These are phyloP conservation scores for Merops nubicus DNA, from an alignment of 2,113 vertebrate genomes.

Conservation along the genomic window DNA sequence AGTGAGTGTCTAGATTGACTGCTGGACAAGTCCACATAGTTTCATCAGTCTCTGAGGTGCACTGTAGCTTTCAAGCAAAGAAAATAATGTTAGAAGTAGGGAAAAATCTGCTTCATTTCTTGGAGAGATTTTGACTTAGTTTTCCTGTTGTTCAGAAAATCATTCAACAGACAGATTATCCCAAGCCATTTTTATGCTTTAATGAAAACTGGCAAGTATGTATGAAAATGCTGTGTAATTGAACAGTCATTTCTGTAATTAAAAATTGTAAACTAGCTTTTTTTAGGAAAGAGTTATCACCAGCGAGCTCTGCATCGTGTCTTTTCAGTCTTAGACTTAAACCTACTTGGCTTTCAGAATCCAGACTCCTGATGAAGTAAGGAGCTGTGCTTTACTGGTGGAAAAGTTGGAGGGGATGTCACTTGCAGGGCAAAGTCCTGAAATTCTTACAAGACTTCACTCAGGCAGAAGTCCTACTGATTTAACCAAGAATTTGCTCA, in stretches of 20 bases:
- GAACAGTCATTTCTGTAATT: not conserved
- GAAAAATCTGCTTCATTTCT: not conserved
- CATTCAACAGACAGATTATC: not conserved
- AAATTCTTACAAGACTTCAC: not conserved
- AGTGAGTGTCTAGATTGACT: not conserved
- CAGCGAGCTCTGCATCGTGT: not conserved
- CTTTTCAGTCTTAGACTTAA: not conserved
- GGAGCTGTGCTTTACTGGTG: not conserved
- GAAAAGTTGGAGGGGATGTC: not conserved
- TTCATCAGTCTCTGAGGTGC: not conserved
- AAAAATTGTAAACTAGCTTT: not conserved
- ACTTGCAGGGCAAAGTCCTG: not conserved
- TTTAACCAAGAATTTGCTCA: not conserved
- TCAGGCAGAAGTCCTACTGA: not conserved
- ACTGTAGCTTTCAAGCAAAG: not conserved
- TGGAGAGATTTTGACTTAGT: not conserved
- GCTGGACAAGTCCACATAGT: not conserved
- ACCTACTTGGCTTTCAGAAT: not conserved
- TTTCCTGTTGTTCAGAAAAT: not conserved
- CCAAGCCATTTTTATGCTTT: not conserved
- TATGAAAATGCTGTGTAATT: not conserved
- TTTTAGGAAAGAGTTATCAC: not conserved
- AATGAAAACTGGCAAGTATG: not conserved
- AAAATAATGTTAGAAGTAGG: not conserved
- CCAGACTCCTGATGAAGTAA: not conserved